Evolutionary conservation across 2,113 vertebrate genomes (phyloP).

Genomic region (Pluvialis apricaria): DNA sequence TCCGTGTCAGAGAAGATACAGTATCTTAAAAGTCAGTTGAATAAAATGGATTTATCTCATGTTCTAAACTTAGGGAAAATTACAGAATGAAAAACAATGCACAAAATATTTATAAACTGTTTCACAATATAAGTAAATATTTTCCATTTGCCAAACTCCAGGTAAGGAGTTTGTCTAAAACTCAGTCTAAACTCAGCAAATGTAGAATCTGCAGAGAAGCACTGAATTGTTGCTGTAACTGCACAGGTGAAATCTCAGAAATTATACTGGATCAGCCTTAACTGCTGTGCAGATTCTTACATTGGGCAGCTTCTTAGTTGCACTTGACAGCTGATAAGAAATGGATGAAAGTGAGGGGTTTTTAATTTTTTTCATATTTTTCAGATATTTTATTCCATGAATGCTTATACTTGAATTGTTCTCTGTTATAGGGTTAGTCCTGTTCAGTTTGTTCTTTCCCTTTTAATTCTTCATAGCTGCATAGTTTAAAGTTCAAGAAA

Average conservation of each 20-base stretch:
- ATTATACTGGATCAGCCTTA: neutral
- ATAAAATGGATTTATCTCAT: neutral
- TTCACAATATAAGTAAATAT: neutral
- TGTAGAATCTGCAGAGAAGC: neutral
- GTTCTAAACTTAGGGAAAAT: neutral
- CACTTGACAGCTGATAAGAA: neutral
- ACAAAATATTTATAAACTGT: neutral
- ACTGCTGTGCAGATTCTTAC: neutral
- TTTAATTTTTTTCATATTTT: neutral
- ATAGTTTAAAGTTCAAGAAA: neutral
- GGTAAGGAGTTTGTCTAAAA: too few relatives aligned
- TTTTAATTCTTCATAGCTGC: neutral
- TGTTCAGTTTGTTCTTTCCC: neutral
- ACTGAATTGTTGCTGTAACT: neutral
- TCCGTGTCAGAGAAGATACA: neutral
- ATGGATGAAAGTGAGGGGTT: neutral
- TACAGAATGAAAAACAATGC: neutral
- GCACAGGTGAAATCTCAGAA: neutral
- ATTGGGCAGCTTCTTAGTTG: neutral
- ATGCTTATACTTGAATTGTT: neutral
- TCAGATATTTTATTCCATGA: neutral
- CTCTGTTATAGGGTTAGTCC: neutral
- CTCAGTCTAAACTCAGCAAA: neutral
- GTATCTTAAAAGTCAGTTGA: neutral
- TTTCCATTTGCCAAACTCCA: neutral